Evolutionary conservation across 2,113 vertebrate genomes (phyloP).

Genomic region (Amphiprion percula): DNA sequence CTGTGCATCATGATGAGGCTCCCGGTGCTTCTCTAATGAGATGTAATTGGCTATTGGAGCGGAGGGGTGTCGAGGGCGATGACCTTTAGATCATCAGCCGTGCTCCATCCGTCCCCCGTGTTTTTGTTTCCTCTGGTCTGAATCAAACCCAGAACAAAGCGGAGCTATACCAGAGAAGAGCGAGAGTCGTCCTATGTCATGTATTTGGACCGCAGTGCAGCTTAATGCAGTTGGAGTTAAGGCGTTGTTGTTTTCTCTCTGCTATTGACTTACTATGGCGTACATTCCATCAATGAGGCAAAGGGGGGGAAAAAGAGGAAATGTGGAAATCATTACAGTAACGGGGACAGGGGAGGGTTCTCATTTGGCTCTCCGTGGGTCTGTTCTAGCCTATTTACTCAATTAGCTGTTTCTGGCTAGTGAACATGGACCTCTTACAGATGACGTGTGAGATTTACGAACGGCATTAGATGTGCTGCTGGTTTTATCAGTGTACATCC

Average conservation of each 20-base stretch:
- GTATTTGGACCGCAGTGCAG: conserved; percentile 15
- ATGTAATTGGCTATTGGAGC: conserved; percentile 74
- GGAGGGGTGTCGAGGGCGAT: conserved; percentile 60
- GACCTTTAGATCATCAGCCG: conserved; percentile 67
- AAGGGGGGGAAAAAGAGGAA: conserved; percentile 53
- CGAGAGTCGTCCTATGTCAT: not conserved
- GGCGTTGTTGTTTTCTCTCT: conserved; percentile 64
- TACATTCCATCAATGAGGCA: conserved; percentile 67
- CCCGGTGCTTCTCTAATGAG: conserved; percentile 68
- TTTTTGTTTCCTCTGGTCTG: conserved; percentile 38
- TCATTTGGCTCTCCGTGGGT: conserved; percentile 67
- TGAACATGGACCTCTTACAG: conserved; percentile 65
- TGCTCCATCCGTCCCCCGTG: conserved; percentile 37
- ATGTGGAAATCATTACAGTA: conserved; percentile 83
- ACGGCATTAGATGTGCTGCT: conserved; percentile 27
- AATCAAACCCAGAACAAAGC: conserved; percentile 10
- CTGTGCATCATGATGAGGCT: conserved; percentile 40
- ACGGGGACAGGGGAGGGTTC: conserved; percentile 73
- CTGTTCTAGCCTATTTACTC: conserved; percentile 72
- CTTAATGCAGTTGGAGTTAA: conserved; percentile 29
- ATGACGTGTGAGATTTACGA: conserved; percentile 42
- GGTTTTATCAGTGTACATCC: conserved; percentile 55
- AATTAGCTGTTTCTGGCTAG: conserved; percentile 69
- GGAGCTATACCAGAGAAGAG: not conserved
- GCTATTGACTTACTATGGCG: conserved; percentile 55